Evolutionary conservation across 2,797 vertebrate species (phyloP).

Genomic region (Emydoidea blandingii): DNA sequence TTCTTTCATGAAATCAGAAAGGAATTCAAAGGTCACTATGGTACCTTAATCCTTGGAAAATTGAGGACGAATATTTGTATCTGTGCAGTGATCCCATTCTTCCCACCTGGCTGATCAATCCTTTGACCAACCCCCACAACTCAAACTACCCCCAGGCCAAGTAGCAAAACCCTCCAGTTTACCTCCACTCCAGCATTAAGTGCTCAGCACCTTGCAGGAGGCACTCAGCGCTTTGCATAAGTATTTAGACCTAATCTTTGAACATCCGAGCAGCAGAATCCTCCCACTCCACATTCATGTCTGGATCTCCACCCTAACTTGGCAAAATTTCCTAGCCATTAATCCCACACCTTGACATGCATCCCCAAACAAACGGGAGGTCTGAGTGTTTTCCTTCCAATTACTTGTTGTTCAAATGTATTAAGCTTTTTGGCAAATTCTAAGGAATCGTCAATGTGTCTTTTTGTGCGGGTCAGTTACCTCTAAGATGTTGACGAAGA

Average conservation of each 20-base stretch:
- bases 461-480: slow-evolving; percentile 24
- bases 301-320: not conserved
- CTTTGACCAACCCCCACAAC: slow-evolving; percentile 8
- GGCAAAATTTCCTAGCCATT: rapidly evolving
- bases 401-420: not conserved
- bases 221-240: not conserved
- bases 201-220: rapidly evolving
- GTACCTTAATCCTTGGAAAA: not conserved
- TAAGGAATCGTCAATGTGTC: not conserved
- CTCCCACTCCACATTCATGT: not conserved
- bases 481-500: slow-evolving; percentile 59
- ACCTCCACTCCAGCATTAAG: rapidly evolving
- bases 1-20: slow-evolving; percentile 3
- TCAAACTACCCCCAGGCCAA: not conserved
- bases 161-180: rapidly evolving
- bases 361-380: not conserved
- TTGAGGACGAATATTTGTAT: not conserved
- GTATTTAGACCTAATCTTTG: not conserved
- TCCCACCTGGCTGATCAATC: not conserved
- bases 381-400: not conserved
- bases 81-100: not conserved
- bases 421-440: slow-evolving; percentile 32
- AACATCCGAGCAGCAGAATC: not conserved
- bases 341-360: rapidly evolving
- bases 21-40: slow-evolving; percentile 30